Evolutionary conservation across 2,113 vertebrate genomes (phyloP).

Genomic region (Triplophysa dalaica): DNA sequence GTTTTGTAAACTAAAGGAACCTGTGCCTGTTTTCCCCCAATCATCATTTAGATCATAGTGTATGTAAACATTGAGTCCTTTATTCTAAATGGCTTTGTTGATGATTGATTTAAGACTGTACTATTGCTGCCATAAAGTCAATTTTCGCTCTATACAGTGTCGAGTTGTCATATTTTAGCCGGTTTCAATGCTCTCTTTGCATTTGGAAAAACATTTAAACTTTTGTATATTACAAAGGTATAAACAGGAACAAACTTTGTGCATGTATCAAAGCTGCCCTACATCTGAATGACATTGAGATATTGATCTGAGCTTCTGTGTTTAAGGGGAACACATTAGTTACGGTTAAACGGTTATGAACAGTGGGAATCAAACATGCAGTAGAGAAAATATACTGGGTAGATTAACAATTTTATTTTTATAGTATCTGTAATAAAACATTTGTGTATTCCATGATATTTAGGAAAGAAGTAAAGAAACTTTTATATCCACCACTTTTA

Average conservation of each 20-base stretch:
- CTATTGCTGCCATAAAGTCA: constrained; percentile 52
- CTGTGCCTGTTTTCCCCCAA: background rate
- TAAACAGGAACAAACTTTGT: background rate
- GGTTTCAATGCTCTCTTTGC: background rate
- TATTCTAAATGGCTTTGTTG: constrained; percentile 38
- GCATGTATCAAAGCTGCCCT: background rate
- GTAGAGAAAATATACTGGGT: too few species aligned
- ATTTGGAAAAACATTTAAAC: too few species aligned
- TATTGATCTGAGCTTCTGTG: constrained; percentile 33
- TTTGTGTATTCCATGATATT: too few species aligned
- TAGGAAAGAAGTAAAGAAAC: too few species aligned
- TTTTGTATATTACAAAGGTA: background rate
- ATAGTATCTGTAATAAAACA: too few species aligned
- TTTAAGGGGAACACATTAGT: background rate
- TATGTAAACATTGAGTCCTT: constrained; percentile 11
- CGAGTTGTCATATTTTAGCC: background rate
- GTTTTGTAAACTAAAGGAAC: constrained; percentile 12
- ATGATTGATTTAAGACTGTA: constrained; percentile 36
- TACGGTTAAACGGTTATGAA: too few species aligned
- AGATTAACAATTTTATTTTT: too few species aligned
- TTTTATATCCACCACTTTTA: too few species aligned
- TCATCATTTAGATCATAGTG: background rate
- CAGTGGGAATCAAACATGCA: too few species aligned
- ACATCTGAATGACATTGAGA: constrained; percentile 14
- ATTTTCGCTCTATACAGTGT: constrained; percentile 29